Evolutionary conservation across 2,113 vertebrate genomes (phyloP), one percentile per base, ranked within the genome.

Genomic region (Progne subis): DNA sequence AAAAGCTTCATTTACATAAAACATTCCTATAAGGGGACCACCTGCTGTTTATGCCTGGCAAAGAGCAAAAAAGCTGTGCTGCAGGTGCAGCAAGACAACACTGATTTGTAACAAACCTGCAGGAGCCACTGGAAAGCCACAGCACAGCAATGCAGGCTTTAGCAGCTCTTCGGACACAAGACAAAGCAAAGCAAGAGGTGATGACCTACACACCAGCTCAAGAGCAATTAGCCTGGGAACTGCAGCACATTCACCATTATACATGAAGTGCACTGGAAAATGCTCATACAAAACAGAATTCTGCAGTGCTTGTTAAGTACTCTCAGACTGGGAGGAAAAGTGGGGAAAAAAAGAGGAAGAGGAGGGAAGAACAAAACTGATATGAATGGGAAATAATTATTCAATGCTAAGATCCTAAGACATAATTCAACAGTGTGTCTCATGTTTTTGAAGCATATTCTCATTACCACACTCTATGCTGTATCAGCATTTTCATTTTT

Each of bases 401-500:
- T 86, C 52, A 88, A n/a, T 0, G 0, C 21, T 49, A 70, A 74
- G 63, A 82, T 89, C 82, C 84, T 29, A 82, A 89, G 82, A 96
- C 5, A 18, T 9, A 88, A 56, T 11, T 43, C 37, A 95, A 92
- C 95, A 97, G 97, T 97, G 56, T 15, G 9, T 77, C 81, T 90
- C 49, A 70, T 86, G 95, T 96, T 92, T 86, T 93, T 86, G 89
- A 94, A 70, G 57, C 74, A 92, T 59, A 60, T 59, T 95, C 89
- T 95, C 81, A 97, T 90, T 83, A 90, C 87, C 72, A 69, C 81
- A 82, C 88, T 92, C 84, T n/a, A 96, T 13, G 44, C 71, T 95
- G 63, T 91, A 94, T 95, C 96, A 97, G 95, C 93, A 96, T 92
- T 98, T 97, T 94, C 85, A 69, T 94, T 94, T 96, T 94, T 97